A percentile compares a stretch with the other conserved stretches of the same genome.
These are phyloP conservation scores for Tribolium freemani DNA, from an alignment of 2,888 invertebrate genomes.

Conservation along the genomic window DNA sequence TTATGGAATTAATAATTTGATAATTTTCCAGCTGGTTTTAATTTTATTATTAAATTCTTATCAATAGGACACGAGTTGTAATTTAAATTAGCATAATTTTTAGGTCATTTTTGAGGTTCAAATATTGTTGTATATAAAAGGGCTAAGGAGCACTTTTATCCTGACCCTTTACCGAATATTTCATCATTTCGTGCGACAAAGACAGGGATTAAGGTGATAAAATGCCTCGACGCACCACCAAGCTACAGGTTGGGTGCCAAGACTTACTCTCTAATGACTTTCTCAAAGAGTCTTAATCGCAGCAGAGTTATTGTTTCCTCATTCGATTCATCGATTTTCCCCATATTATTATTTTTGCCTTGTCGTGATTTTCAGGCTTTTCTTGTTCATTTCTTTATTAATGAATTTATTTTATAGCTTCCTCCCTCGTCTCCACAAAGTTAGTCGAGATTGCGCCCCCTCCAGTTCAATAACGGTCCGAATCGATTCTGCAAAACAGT, in stretches of 20 bases:
- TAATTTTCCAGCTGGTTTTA: too few relatives aligned
- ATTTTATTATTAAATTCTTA: too few relatives aligned
- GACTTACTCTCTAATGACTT: conserved; percentile 5
- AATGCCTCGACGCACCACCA: conserved; percentile 3
- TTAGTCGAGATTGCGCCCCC: neutral
- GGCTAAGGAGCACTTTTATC: neutral
- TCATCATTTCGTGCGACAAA: neutral
- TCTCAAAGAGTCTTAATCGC: conserved; percentile 5
- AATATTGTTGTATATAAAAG: too few relatives aligned
- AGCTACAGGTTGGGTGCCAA: conserved; percentile 18
- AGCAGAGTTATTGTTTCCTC: neutral
- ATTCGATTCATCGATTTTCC: neutral
- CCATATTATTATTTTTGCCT: neutral
- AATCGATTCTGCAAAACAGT: conserved; percentile 23
- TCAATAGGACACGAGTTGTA: too few relatives aligned
- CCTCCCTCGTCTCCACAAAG: neutral
- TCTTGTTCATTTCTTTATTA: neutral
- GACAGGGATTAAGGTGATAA: conserved; percentile 28
- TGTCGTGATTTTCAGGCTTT: neutral
- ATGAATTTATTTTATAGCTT: neutral
- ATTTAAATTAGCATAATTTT: too few relatives aligned
- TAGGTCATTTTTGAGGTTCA: too few relatives aligned
- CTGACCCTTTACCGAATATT: conserved; percentile 6
- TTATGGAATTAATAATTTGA: too few relatives aligned
- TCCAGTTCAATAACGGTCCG: conserved; percentile 12